phyloP scores from a whole-genome alignment of 2,888 invertebrate species.

The Xanthorhoe designata region DNA sequence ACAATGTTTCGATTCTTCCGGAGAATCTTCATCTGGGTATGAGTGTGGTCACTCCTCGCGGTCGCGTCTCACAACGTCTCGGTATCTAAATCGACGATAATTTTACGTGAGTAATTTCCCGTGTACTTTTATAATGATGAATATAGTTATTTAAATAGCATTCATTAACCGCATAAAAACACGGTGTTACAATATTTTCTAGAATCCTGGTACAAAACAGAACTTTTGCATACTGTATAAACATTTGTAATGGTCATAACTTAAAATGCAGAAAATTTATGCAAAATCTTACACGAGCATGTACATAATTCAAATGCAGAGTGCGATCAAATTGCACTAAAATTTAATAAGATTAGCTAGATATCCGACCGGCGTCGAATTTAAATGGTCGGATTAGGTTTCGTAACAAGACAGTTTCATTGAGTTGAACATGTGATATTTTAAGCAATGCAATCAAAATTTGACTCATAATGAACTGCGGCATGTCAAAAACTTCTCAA shows the following conservation, averaged over 20 bases:
- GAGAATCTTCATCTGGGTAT: too few species aligned
- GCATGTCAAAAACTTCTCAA: too few species aligned
- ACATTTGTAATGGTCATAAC: slow-evolving; percentile 4
- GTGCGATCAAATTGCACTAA: slow-evolving; percentile 35
- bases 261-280: slow-evolving; percentile 21
- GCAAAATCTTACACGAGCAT: slow-evolving; percentile 21
- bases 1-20: too few species aligned
- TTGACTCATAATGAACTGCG: too few species aligned
- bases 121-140: too few species aligned
- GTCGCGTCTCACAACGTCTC: too few species aligned
- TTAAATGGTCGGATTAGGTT: slow-evolving; percentile 19
- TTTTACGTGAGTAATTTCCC: too few species aligned
- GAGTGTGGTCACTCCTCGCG: too few species aligned
- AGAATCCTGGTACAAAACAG: neutral
- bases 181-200: too few species aligned
- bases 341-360: slow-evolving; percentile 42
- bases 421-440: neutral
- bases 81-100: too few species aligned
- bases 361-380: slow-evolving; percentile 42
- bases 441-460: neutral
- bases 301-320: slow-evolving; percentile 26
- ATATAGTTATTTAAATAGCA: too few species aligned
- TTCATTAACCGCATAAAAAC: too few species aligned
- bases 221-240: neutral
- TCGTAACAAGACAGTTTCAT: slow-evolving; percentile 13